Conservation (phyloP, 2,113 vertebrate genomes). For the Cryptomyrus ogoouensis region DNA sequence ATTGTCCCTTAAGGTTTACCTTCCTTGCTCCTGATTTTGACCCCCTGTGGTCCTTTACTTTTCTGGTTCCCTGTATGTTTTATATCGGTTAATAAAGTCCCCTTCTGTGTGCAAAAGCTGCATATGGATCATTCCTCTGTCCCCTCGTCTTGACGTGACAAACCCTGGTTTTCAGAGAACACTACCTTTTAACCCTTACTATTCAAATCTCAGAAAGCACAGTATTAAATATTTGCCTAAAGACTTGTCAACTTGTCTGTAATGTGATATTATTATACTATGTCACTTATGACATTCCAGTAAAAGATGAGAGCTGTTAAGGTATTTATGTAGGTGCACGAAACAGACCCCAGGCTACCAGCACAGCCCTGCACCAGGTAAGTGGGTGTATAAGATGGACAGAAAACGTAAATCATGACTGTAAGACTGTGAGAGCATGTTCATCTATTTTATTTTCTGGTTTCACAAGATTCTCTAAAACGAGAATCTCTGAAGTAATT, state of each 20-base stretch:
- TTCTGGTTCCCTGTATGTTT: background rate
- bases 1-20: background rate
- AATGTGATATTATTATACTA: background rate
- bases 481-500: background rate
- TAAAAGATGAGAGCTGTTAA: background rate
- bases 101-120: background rate
- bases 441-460: background rate
- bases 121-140: background rate
- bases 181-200: background rate
- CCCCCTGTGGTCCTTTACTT: background rate
- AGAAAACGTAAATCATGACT: background rate
- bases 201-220: background rate
- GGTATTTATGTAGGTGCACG: background rate
- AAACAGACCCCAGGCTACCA: background rate
- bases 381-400: background rate
- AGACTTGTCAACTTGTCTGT: background rate
- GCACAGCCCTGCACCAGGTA: background rate
- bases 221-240: background rate
- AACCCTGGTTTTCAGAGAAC: background rate
- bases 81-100: background rate
- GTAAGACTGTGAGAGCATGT: background rate
- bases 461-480: background rate
- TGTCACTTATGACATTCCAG: background rate
- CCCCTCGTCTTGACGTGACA: background rate
- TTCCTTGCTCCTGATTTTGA: background rate